phyloP scores from a whole-genome alignment of 2,888 invertebrate genomes.

The Stenichneumon culpator region DNA sequence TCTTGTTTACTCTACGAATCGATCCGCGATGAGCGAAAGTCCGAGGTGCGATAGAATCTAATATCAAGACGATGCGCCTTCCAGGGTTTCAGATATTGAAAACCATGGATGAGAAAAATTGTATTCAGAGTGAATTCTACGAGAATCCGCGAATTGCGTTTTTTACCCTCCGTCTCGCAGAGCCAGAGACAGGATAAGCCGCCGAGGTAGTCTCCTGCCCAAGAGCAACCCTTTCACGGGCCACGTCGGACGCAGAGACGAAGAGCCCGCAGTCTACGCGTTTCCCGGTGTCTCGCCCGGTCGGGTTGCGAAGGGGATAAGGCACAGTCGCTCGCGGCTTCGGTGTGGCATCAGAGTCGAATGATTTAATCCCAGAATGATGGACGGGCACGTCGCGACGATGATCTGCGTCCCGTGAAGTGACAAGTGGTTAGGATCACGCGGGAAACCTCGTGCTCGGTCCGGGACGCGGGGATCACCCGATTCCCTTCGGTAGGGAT shows the following conservation, averaged over 20 bases:
- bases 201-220: slow-evolving; percentile 10
- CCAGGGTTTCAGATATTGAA: background rate
- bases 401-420: slow-evolving; percentile 84
- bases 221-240: slow-evolving; percentile 44
- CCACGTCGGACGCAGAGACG: slow-evolving; percentile 72
- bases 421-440: slow-evolving; percentile 85
- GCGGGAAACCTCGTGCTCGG: slow-evolving; percentile 75
- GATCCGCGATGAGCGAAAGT: slow-evolving; percentile 5
- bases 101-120: background rate
- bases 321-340: slow-evolving; percentile 53
- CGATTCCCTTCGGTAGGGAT: slow-evolving; percentile 56
- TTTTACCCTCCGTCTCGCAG: background rate
- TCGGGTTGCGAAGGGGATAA: slow-evolving; percentile 62
- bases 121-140: background rate
- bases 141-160: background rate
- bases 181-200: slow-evolving; percentile 41
- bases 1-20: slow-evolving; percentile 45
- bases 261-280: slow-evolving; percentile 64
- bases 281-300: slow-evolving; percentile 47
- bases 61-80: background rate
- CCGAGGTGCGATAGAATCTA: background rate
- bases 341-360: slow-evolving; percentile 74
- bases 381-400: slow-evolving; percentile 83
- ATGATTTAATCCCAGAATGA: slow-evolving; percentile 84
- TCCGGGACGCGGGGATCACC: slow-evolving; percentile 68